These are phyloP conservation scores for Microcebus tavaratra DNA, from an alignment of 2,113 vertebrate genomes.

Conservation along the genomic window DNA sequence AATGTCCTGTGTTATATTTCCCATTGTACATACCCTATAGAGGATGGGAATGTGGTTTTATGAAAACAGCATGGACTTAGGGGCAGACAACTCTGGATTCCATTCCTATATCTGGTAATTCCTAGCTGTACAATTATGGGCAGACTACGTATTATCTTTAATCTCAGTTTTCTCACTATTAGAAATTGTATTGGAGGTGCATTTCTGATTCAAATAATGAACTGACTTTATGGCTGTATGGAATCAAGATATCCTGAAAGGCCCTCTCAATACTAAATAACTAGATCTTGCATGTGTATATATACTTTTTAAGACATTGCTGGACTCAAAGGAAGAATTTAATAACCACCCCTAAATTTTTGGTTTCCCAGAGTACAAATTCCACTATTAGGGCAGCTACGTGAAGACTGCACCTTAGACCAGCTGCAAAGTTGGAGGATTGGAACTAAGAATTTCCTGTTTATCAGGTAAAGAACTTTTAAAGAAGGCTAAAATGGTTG, in stretches of 20 bases:
- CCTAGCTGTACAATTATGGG: neutral
- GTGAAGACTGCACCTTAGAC: neutral
- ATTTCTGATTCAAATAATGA: neutral
- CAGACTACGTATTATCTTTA: neutral
- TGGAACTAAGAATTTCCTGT: neutral
- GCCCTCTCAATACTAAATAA: neutral
- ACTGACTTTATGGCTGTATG: neutral
- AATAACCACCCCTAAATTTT: neutral
- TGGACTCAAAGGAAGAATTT: neutral
- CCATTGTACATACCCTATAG: neutral
- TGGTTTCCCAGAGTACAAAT: neutral
- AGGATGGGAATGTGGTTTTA: neutral
- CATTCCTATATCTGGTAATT: neutral
- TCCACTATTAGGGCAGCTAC: neutral
- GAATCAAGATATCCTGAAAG: neutral
- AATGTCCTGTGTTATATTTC: neutral
- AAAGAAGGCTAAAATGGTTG: neutral
- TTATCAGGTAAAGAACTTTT: neutral
- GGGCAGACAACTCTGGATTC: neutral
- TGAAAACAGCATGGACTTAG: neutral
- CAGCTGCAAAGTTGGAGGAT: neutral
- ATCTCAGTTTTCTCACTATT: neutral
- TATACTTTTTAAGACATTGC: neutral
- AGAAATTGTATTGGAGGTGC: neutral
- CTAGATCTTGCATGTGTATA: neutral